Conservation (phyloP, 2,888 invertebrate genomes). For the Colletes collaris region DNA sequence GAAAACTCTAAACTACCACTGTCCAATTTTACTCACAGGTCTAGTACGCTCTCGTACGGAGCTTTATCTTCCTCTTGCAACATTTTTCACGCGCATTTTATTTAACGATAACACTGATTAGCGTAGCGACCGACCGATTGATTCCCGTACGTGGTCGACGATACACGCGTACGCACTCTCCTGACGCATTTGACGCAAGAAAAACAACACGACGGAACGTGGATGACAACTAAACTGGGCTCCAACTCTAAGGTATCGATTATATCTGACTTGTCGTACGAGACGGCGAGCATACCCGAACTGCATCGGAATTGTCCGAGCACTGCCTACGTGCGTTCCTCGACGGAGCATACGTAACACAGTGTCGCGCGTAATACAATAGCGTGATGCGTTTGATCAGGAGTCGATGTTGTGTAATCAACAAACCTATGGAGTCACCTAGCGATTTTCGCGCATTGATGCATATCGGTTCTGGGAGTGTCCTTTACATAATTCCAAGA, state of each 20-base stretch:
- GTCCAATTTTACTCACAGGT: constrained; percentile 73
- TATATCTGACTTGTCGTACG: constrained; percentile 58
- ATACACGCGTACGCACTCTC: constrained; percentile 52
- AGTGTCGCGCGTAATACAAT: constrained; percentile 49
- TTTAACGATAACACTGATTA: constrained; percentile 55
- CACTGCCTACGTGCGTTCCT: constrained; percentile 34
- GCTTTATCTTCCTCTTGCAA: constrained; percentile 80
- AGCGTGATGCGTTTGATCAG: constrained; percentile 34
- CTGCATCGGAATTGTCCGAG: constrained; percentile 44
- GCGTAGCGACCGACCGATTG: constrained; percentile 12
- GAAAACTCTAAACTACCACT: background rate
- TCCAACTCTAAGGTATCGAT: constrained; percentile 63
- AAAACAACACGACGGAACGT: constrained; percentile 56
- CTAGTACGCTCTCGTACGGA: constrained; percentile 75
- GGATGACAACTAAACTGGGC: constrained; percentile 65
- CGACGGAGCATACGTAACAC: constrained; percentile 45
- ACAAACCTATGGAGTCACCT: constrained; percentile 36
- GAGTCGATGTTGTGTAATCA: constrained; percentile 52
- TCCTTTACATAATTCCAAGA: constrained; percentile 9
- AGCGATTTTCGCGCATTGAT: constrained; percentile 32
- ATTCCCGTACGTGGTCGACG: constrained; percentile 32
- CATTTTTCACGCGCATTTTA: constrained; percentile 77
- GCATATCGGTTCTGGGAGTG: constrained; percentile 4
- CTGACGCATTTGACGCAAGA: constrained; percentile 48
- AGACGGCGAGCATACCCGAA: constrained; percentile 46